These are phyloP conservation scores for Spodoptera picta DNA, from an alignment of 2,888 invertebrate genomes.

Conservation along the genomic window DNA sequence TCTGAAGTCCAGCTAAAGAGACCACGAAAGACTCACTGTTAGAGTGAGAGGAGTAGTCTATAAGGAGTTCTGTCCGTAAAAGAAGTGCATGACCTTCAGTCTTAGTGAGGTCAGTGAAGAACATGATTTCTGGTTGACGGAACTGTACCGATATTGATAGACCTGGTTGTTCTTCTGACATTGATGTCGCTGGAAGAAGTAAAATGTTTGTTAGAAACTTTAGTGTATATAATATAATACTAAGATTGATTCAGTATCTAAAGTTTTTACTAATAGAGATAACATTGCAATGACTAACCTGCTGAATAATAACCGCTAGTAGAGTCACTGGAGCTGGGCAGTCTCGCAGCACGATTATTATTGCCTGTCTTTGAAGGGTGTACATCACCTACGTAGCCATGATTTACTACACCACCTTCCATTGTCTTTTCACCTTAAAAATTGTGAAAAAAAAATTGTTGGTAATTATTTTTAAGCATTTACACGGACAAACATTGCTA, in stretches of 20 bases:
- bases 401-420: slow-evolving; percentile 92
- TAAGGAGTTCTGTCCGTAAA: slow-evolving; percentile 91
- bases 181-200: slow-evolving; percentile 78
- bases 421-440: slow-evolving; percentile 86
- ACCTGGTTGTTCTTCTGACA: slow-evolving; percentile 85
- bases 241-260: too few species aligned
- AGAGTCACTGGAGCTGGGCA: slow-evolving; percentile 87
- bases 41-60: slow-evolving; percentile 91
- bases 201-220: background rate
- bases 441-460: too few species aligned
- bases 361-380: slow-evolving; percentile 68
- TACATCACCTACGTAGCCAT: slow-evolving; percentile 91
- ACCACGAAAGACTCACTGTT: slow-evolving; percentile 90
- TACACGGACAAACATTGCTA: too few species aligned
- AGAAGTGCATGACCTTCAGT: slow-evolving; percentile 90
- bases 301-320: slow-evolving; percentile 89
- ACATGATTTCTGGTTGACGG: slow-evolving; percentile 93
- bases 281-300: slow-evolving; percentile 57
- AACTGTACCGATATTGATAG: slow-evolving; percentile 92
- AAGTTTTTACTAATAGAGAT: too few species aligned
- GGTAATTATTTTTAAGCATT: background rate
- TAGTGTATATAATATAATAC: too few species aligned
- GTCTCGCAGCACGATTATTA: slow-evolving; percentile 72
- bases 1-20: slow-evolving; percentile 75
- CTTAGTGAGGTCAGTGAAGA: slow-evolving; percentile 91